Conservation (phyloP, 2,113 vertebrate species). For the Notothenia coriiceps region DNA sequence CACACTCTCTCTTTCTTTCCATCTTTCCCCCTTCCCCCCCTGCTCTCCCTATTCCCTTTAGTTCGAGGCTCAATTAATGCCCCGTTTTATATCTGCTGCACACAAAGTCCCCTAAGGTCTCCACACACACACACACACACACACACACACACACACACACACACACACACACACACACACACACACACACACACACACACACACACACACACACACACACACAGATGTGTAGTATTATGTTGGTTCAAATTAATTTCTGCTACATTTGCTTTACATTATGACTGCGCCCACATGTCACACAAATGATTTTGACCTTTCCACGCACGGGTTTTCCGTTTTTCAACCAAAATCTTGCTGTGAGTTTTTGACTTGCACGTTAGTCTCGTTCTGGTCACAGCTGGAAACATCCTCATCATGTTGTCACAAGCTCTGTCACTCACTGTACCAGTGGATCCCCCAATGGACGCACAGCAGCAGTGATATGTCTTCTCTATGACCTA, state of each 20-base stretch:
- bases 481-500: conserved; percentile 2
- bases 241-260: conserved; percentile 47
- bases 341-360: neutral
- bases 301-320: conserved; percentile 34
- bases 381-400: conserved; percentile 43
- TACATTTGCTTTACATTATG: neutral
- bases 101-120: conserved; percentile 61
- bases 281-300: neutral
- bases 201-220: conserved; percentile 9
- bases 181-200: neutral
- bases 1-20: neutral
- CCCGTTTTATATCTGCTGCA: conserved; percentile 74
- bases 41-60: conserved; percentile 62
- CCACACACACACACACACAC: conserved; percentile 6
- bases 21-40: conserved; percentile 17
- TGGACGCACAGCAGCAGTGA: neutral
- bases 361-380: conserved; percentile 10
- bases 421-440: conserved; percentile 9
- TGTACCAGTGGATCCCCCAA: neutral
- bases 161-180: conserved; percentile 6
- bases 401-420: conserved; percentile 20
- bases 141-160: neutral
- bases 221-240: conserved; percentile 38
- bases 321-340: conserved; percentile 3
- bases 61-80: conserved; percentile 82